Conservation (phyloP, 1,140 invertebrate genomes). For the Drosophila athabasca region DNA sequence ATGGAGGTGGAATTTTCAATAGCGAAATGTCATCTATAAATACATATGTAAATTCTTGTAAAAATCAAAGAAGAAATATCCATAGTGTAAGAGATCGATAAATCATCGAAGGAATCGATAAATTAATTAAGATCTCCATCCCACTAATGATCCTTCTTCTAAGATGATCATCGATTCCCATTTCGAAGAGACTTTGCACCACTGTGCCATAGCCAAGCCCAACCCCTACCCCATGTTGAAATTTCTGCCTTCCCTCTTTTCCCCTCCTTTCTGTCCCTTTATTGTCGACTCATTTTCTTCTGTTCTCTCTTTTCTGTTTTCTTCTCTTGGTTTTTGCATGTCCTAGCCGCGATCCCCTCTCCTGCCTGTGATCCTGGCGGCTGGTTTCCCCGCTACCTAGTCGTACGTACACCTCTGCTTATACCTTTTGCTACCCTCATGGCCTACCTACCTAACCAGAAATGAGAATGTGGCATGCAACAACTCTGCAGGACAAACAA, state of each 20-base stretch:
- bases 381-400: neutral
- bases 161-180: neutral
- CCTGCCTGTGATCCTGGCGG: conserved; percentile 3
- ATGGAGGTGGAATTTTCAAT: too few species aligned
- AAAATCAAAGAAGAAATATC: too few species aligned
- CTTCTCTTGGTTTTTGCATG: conserved; percentile 31
- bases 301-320: conserved; percentile 9
- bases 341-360: conserved; percentile 47
- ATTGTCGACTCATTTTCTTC: conserved; percentile 30
- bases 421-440: conserved; percentile 45
- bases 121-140: too few species aligned
- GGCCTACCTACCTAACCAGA: conserved; percentile 39
- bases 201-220: conserved; percentile 30
- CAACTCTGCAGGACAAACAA: conserved; percentile 10
- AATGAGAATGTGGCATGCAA: neutral
- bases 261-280: conserved; percentile 21
- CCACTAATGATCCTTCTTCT: too few species aligned
- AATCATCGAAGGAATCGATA: too few species aligned
- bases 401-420: neutral
- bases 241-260: conserved; percentile 1
- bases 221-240: neutral
- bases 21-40: too few species aligned
- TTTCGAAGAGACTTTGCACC: conserved; percentile 5
- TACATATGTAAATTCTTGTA: too few species aligned
- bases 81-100: too few species aligned